Evolutionary conservation across 2,113 vertebrate genomes (phyloP).

Genomic region (Hipposideros armiger): DNA sequence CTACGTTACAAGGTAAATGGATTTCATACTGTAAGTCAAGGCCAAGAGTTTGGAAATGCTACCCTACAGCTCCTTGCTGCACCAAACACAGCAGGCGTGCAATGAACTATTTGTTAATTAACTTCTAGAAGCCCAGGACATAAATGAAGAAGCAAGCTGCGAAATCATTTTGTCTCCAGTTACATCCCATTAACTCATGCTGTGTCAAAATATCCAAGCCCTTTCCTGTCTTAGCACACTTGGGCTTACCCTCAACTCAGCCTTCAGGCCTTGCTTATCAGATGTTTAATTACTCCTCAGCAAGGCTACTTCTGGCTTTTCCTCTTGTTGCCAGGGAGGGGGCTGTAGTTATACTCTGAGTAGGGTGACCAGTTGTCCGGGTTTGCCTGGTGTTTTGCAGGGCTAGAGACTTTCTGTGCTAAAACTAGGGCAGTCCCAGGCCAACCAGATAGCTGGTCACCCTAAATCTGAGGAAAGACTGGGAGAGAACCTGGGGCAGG

Average conservation of each 20-base stretch:
- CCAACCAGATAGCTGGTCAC: neutral
- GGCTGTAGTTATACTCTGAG: neutral
- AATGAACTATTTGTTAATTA: constrained; percentile 56
- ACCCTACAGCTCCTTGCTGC: neutral
- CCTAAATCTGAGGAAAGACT: neutral
- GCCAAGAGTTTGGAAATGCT: neutral
- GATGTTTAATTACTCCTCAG: neutral
- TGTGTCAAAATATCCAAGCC: constrained; percentile 16
- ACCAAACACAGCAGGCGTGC: neutral
- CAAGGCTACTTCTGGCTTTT: neutral
- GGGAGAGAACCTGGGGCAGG: neutral
- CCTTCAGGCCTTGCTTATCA: neutral
- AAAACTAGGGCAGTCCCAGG: neutral
- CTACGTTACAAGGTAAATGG: neutral
- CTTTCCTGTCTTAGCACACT: neutral
- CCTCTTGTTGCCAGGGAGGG: neutral
- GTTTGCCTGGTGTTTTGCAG: neutral
- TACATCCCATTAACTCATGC: constrained; percentile 51
- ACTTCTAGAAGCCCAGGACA: constrained; percentile 49
- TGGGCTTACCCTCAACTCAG: neutral
- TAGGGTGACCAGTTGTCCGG: neutral
- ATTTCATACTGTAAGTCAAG: neutral
- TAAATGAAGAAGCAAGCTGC: constrained; percentile 48
- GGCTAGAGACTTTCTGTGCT: neutral
- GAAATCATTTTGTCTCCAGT: constrained; percentile 40